These are phyloP conservation scores for Linnaemya tessellans DNA, from an alignment of 2,888 invertebrate species.

Conservation along the genomic window DNA sequence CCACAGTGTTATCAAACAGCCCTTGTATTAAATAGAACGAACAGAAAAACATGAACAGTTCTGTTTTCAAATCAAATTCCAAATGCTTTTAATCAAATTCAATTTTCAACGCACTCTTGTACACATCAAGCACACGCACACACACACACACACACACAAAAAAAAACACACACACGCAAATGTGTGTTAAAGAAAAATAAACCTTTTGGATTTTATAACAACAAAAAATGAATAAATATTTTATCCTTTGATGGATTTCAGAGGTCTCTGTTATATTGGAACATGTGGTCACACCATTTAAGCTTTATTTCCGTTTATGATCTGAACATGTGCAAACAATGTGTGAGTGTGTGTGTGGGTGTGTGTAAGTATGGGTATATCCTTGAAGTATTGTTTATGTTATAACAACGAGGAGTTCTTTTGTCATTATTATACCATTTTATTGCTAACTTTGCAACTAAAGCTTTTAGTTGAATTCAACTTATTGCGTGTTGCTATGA, in stretches of 20 bases:
- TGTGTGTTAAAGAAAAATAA: background rate
- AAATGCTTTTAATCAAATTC: constrained; percentile 31
- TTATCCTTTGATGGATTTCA: constrained; percentile 32
- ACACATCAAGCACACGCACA: background rate
- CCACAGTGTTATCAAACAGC: no score
- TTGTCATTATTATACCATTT: constrained; percentile 45
- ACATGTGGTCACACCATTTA: constrained; percentile 44
- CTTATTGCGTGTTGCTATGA: background rate
- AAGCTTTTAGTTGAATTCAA: constrained; percentile 46
- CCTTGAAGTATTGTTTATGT: constrained; percentile 27
- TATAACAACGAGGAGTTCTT: constrained; percentile 12
- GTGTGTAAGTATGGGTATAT: background rate
- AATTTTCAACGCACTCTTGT: background rate
- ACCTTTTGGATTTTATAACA: constrained; percentile 21
- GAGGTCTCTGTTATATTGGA: constrained; percentile 11
- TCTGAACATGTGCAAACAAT: constrained; percentile 9
- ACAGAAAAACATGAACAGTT: background rate
- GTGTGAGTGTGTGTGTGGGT: background rate
- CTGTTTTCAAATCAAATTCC: constrained; percentile 21
- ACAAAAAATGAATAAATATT: constrained; percentile 8
- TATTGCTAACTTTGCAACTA: constrained; percentile 37
- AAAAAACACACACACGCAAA: background rate
- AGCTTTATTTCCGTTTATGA: constrained; percentile 23
- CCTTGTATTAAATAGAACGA: no score
- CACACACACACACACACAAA: background rate